Evolutionary conservation across 2,888 invertebrate species (phyloP), one percentile per base, ranked within the genome.

Genomic region (Chrysopilus asiliformis): DNA sequence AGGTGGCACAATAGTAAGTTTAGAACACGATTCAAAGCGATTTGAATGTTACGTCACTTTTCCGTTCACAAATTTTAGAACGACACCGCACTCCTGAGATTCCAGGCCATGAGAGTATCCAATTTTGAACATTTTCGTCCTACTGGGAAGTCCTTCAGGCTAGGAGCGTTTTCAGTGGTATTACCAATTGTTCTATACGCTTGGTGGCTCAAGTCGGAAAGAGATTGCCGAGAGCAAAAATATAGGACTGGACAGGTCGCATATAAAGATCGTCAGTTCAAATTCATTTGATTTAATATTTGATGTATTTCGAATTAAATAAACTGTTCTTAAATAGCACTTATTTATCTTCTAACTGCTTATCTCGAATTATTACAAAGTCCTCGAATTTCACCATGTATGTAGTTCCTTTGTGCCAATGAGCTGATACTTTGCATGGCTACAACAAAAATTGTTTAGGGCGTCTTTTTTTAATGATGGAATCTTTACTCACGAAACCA

Each of bases 301-400:
- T 7, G 15, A 13, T 32, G 33, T 20, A 32, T 31, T 32, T 15
- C 27, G 34, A 18, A 26, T 32, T 25, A 27, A 39, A 32, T 7
- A 1, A 7, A 4, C 39, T 35, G 39, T 15, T 3, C 22, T 6
- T 12, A 32, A 19, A 18, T 13, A n/a, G 7, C 18, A 16, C 22
- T 71, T 74, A 84, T 64, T 84, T 76, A 47, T 89, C 87, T 66
- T 93, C 93, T 43, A 91, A 65, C 50, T 86, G 83, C 58, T 91
- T 93, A 57, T 94, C 93, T 49, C 93, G 71, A 3, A 79, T 70
- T 48, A 93, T 82, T 34, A 94, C 93, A 20, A 80, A 74, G 56
- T 94, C 93, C 49, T 95, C 94, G 64, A 95, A 94, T 64, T 93
- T 91, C 7, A 98, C 91, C 87, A 97, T 93, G 58, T 95, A 98